phyloP scores from a whole-genome alignment of 2,113 vertebrate species.

The Himantopus leucocephalus region DNA sequence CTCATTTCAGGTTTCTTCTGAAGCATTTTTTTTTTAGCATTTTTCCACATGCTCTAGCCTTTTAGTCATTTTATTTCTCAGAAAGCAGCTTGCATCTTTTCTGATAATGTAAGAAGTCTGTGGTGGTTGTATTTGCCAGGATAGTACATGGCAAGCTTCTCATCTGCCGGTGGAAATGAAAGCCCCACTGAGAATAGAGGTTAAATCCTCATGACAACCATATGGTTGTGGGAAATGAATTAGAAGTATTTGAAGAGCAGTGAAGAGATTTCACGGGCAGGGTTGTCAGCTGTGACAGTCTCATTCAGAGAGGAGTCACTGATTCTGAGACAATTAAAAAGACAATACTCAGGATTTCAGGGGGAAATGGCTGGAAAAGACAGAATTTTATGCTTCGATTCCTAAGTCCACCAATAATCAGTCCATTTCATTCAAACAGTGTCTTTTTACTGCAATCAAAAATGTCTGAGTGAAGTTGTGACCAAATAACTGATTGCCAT shows the following conservation, averaged over 20 bases:
- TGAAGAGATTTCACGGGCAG: not conserved
- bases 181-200: not conserved
- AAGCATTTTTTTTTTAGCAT: not conserved
- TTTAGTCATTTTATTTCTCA: not conserved
- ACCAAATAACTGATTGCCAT: not conserved
- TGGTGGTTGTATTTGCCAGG: not conserved
- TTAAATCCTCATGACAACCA: constrained; percentile 32
- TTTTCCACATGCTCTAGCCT: not conserved
- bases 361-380: not conserved
- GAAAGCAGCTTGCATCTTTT: not conserved
- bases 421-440: not conserved
- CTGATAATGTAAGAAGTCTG: not conserved
- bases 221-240: not conserved
- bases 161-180: not conserved
- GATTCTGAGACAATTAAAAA: not conserved
- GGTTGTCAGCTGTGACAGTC: not conserved
- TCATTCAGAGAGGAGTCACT: not conserved
- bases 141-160: not conserved
- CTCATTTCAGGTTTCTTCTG: not conserved
- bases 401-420: not conserved
- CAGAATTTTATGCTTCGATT: not conserved
- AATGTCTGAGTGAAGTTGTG: not conserved
- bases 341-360: not conserved
- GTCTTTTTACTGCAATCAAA: not conserved
- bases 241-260: not conserved